A percentile compares a stretch with the other conserved stretches of the same genome.
Evolutionary conservation across 2,797 vertebrate genomes (phyloP).

Genomic region (Etheostoma nigrum): DNA sequence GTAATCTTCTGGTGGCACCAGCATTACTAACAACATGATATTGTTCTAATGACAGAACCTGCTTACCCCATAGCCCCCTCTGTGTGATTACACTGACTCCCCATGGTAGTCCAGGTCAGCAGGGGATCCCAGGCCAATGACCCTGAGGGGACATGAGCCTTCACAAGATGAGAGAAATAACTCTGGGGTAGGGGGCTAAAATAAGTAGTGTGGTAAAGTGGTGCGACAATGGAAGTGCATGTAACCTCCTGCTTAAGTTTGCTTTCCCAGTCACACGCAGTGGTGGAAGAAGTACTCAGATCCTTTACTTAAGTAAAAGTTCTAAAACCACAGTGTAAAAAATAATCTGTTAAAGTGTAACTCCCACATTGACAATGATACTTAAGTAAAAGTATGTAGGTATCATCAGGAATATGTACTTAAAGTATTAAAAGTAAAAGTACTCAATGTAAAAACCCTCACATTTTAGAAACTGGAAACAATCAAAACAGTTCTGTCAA

Average conservation of each 20-base stretch:
- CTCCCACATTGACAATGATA: no score
- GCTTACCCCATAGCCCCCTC: constrained; percentile 44
- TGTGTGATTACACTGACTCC: constrained; percentile 66
- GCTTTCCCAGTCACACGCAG: constrained; percentile 48
- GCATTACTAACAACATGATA: constrained; percentile 29
- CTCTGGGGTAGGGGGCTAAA: constrained; percentile 68
- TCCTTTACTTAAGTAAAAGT: no score
- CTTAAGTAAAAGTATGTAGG: no score
- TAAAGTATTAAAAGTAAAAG: no score
- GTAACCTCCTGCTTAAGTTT: constrained; percentile 67
- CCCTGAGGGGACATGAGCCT: constrained; percentile 72
- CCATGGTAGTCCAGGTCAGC: constrained; percentile 55
- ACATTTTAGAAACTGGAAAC: no score
- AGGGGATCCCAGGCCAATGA: constrained; percentile 58
- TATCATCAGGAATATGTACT: no score
- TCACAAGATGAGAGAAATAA: constrained; percentile 75
- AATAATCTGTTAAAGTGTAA: no score
- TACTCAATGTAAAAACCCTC: no score
- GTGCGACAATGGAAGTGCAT: constrained; percentile 65
- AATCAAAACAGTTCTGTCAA: no score
- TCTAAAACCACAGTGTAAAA: no score
- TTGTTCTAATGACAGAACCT: constrained; percentile 38
- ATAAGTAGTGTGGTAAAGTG: constrained; percentile 68
- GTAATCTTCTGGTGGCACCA: constrained; percentile 5
- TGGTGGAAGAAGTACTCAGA: no score